A percentile compares a stretch with the other conserved stretches of the same genome.
These are phyloP conservation scores for Acyrthosiphon pisum DNA, from an alignment of 1,140 invertebrate genomes.

Conservation along the genomic window DNA sequence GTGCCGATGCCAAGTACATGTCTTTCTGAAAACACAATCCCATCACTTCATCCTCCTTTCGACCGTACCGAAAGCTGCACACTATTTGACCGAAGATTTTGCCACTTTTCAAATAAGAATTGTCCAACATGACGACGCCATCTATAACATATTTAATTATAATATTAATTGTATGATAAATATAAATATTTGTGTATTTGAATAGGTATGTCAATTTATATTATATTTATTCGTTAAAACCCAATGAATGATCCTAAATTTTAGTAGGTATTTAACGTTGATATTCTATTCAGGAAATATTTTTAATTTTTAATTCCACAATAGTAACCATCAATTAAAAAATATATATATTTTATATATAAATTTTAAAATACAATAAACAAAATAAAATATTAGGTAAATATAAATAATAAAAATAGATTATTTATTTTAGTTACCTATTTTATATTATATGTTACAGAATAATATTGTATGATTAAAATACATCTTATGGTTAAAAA, in stretches of 20 bases:
- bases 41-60: constrained; percentile 98
- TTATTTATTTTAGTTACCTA: too few species aligned
- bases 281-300: not conserved
- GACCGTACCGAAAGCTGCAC: constrained; percentile 96
- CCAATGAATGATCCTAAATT: not conserved
- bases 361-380: too few species aligned
- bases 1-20: constrained; percentile 84
- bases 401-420: too few species aligned
- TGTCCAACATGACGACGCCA: constrained; percentile 91
- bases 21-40: constrained; percentile 98
- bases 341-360: too few species aligned
- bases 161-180: not conserved
- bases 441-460: too few species aligned
- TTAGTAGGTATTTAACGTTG: not conserved
- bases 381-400: too few species aligned
- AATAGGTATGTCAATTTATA: not conserved
- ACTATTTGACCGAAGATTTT: constrained; percentile 93
- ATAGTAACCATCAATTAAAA: too few species aligned
- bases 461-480: too few species aligned
- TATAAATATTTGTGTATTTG: not conserved
- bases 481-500: too few species aligned
- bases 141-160: constrained; percentile 70
- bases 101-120: constrained; percentile 85
- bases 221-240: not conserved
- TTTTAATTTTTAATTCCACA: not conserved